Conservation (phyloP, 2,113 vertebrate genomes). For the Gymnorhina tibicen region DNA sequence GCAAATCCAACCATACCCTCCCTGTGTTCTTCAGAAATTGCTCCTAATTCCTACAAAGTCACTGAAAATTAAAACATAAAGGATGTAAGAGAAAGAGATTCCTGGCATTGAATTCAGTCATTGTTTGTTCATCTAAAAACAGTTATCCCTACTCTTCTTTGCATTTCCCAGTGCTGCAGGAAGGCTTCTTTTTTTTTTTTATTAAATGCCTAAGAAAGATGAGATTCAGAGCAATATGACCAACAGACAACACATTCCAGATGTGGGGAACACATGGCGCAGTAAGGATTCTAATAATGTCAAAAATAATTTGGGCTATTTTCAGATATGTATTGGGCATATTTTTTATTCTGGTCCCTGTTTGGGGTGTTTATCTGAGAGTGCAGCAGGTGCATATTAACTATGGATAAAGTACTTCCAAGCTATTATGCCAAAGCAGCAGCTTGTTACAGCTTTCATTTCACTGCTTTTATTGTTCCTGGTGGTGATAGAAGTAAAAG, state of each 20-base stretch:
- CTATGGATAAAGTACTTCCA: neutral
- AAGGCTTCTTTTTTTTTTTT: neutral
- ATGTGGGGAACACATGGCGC: neutral
- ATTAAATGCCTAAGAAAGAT: neutral
- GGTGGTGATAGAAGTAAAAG: neutral
- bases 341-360: neutral
- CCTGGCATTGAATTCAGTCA: neutral
- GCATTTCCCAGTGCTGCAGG: neutral
- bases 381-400: constrained; percentile 35
- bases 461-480: neutral
- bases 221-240: neutral
- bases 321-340: neutral
- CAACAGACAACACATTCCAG: neutral
- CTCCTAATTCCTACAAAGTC: neutral
- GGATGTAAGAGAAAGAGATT: neutral
- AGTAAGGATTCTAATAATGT: neutral
- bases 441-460: constrained; percentile 6
- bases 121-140: neutral
- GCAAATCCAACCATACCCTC: neutral
- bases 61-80: neutral
- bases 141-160: neutral
- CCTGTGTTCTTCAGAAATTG: neutral
- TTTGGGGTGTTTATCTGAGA: neutral
- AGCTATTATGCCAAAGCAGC: constrained; percentile 17
- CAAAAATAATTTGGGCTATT: neutral